phyloP scores from a whole-genome alignment of 2,888 invertebrate species.

The Odontothrips loti region DNA sequence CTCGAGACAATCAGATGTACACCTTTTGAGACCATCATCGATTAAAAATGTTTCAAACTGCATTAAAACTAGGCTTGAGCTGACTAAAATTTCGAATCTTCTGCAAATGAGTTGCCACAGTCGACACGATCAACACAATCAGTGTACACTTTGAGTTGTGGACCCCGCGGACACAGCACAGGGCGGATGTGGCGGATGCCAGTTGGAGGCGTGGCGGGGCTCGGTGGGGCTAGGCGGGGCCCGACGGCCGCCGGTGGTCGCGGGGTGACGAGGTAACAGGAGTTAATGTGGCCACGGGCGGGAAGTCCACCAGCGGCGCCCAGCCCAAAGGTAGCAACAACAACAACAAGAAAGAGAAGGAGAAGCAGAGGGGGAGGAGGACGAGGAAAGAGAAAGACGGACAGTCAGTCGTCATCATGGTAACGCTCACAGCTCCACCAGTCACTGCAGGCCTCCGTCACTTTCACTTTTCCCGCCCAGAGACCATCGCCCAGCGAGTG shows the following conservation, averaged over 20 bases:
- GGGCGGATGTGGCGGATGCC: not conserved
- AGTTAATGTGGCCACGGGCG: slow-evolving; percentile 45
- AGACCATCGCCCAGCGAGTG: slow-evolving; percentile 25
- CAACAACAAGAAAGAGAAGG: not conserved
- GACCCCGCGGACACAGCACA: not conserved
- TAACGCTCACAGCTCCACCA: slow-evolving; percentile 21
- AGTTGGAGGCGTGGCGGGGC: not conserved
- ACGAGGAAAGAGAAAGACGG: slow-evolving; percentile 3
- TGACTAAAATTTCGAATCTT: too few species aligned
- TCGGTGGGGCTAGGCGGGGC: not conserved
- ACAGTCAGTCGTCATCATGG: slow-evolving; percentile 5
- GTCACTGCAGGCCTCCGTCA: not conserved
- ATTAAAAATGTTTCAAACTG: too few species aligned
- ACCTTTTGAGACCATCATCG: too few species aligned
- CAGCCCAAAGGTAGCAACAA: too few species aligned
- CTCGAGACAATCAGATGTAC: too few species aligned
- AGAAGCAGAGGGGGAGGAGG: not conserved
- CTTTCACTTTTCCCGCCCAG: slow-evolving; percentile 6
- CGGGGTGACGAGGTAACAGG: slow-evolving; percentile 14
- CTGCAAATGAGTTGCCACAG: too few species aligned
- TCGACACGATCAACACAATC: too few species aligned
- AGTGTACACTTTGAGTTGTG: too few species aligned
- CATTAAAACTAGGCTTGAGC: too few species aligned
- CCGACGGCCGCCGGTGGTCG: not conserved
- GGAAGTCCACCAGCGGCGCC: too few species aligned